Percentiles rank a stretch among this genome's conserved stretches.
Conservation (phyloP, 2,888 invertebrate genomes). For the Microctonus aethiopoides region DNA sequence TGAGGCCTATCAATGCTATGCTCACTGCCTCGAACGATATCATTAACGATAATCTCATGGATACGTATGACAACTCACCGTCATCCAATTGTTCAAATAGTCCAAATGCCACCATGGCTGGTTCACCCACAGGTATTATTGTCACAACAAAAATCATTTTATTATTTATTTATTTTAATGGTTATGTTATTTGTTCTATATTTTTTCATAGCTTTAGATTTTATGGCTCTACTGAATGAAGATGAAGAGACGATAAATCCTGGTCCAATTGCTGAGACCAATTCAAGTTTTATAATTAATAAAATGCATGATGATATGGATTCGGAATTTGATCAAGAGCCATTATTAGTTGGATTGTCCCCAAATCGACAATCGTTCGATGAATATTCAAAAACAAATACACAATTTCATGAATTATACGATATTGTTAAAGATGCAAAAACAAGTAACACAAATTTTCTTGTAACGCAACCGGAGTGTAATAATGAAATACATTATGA, state of each 20-base stretch:
- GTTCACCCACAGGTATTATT: slow-evolving; percentile 59
- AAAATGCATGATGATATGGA: slow-evolving; percentile 53
- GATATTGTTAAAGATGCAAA: slow-evolving; percentile 72
- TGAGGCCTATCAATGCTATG: slow-evolving; percentile 48
- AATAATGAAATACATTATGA: slow-evolving; percentile 70
- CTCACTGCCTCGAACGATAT: slow-evolving; percentile 54
- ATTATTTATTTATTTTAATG: neutral
- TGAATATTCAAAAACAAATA: slow-evolving; percentile 54
- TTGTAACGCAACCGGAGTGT: slow-evolving; percentile 63
- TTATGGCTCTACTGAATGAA: slow-evolving; percentile 50
- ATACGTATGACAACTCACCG: slow-evolving; percentile 55
- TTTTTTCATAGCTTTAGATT: slow-evolving; percentile 46
- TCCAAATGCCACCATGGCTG: slow-evolving; percentile 61
- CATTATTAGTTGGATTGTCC: slow-evolving; percentile 42
- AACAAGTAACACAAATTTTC: slow-evolving; percentile 72
- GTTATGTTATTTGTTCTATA: neutral
- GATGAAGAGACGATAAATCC: slow-evolving; percentile 59
- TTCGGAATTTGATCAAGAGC: slow-evolving; percentile 40
- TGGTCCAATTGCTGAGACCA: slow-evolving; percentile 57
- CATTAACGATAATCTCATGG: slow-evolving; percentile 52
- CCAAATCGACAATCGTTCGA: slow-evolving; percentile 25
- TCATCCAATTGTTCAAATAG: slow-evolving; percentile 62
- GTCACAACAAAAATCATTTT: neutral
- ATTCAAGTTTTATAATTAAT: slow-evolving; percentile 59
- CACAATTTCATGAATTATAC: slow-evolving; percentile 61